phyloP scores from a whole-genome alignment of 1,140 invertebrate species.

The Trichonephila inaurata region DNA sequence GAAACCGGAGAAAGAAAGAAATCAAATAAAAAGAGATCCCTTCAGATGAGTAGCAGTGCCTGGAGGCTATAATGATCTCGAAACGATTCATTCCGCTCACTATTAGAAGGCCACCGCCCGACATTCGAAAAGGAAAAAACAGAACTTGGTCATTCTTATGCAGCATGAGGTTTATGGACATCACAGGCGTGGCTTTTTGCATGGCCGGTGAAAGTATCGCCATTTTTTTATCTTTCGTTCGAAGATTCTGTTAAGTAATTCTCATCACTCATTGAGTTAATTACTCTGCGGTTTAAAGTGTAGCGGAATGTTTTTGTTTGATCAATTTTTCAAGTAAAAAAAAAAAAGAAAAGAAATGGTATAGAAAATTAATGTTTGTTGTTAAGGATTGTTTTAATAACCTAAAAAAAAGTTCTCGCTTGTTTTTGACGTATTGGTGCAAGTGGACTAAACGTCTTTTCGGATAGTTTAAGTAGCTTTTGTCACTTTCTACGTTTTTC shows the following conservation, averaged over 20 bases:
- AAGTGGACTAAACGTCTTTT: too few relatives aligned
- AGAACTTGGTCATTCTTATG: background rate
- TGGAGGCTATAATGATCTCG: slow-evolving; percentile 40
- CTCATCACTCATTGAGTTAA: background rate
- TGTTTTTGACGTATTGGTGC: too few relatives aligned
- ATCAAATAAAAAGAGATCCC: background rate
- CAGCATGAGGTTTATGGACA: slow-evolving; percentile 14
- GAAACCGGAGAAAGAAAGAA: background rate
- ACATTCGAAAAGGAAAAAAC: background rate
- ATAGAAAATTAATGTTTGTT: too few relatives aligned
- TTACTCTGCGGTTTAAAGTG: too few relatives aligned
- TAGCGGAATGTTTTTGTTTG: too few relatives aligned
- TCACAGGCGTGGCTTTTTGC: background rate
- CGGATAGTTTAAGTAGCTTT: too few relatives aligned
- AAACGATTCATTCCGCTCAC: background rate
- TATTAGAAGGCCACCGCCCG: slow-evolving; percentile 29
- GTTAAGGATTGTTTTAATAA: too few relatives aligned
- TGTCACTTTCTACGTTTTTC: too few relatives aligned
- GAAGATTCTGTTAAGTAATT: background rate
- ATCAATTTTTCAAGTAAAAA: too few relatives aligned
- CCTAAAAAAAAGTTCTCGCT: too few relatives aligned
- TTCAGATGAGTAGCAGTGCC: slow-evolving; percentile 32
- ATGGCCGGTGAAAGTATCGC: slow-evolving; percentile 6
- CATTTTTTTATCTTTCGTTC: background rate
- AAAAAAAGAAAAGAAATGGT: too few relatives aligned